Evolutionary conservation across 1,140 invertebrate genomes (phyloP).

Genomic region (Oppia nitens): DNA sequence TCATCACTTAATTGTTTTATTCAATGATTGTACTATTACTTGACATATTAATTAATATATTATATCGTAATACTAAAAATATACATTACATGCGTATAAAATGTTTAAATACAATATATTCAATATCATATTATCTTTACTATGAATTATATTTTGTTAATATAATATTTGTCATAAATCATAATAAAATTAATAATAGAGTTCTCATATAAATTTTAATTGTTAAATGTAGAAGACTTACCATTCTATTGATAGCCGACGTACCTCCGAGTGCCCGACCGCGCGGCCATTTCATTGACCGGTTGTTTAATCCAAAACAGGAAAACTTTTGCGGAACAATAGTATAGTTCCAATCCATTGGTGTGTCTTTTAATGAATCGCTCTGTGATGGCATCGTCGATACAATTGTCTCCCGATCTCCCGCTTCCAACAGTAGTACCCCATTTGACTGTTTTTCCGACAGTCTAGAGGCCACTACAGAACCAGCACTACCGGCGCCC

Average conservation of each 20-base stretch:
- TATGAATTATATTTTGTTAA: no score
- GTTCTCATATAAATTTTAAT: no score
- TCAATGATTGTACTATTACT: not conserved
- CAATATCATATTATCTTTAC: no score
- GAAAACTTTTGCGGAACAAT: conserved; percentile 29
- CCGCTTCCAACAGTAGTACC: conserved; percentile 50
- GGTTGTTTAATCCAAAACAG: conserved; percentile 26
- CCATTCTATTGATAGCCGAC: conserved; percentile 53
- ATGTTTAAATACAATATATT: no score
- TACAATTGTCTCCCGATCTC: conserved; percentile 63
- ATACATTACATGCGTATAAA: no score
- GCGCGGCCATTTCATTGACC: conserved; percentile 65
- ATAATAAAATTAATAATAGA: no score
- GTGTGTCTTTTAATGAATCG: conserved; percentile 7
- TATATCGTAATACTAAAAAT: no score
- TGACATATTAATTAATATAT: not conserved
- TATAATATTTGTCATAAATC: no score
- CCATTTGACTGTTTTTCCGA: conserved; percentile 36
- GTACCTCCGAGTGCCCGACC: conserved; percentile 61
- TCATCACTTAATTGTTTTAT: not conserved
- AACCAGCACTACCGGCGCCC: conserved; percentile 24
- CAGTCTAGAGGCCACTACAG: conserved; percentile 30
- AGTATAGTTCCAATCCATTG: conserved; percentile 27
- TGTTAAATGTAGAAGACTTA: no score
- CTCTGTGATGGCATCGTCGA: conserved; percentile 34